Percentiles rank a stretch among this genome's conserved stretches.
Evolutionary conservation across 1,140 invertebrate genomes (phyloP).

Genomic region (Ridgeia piscesae): DNA sequence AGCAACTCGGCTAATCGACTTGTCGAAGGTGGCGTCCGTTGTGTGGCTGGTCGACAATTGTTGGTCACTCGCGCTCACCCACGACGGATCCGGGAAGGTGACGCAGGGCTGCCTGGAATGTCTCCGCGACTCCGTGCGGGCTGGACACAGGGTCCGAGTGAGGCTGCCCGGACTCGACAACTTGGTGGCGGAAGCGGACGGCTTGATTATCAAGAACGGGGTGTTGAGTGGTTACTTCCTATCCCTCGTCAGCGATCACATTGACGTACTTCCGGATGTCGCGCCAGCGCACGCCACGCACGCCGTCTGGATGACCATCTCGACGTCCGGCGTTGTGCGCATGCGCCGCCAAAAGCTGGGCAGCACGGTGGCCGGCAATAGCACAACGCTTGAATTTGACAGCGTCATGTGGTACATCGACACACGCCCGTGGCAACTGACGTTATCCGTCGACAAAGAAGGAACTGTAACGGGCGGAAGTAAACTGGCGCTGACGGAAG

Average conservation of each 20-base stretch:
- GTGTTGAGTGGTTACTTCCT: not conserved
- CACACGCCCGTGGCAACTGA: not conserved
- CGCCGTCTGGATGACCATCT: not conserved
- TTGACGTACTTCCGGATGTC: not conserved
- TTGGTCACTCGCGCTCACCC: not conserved
- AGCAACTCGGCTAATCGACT: too few species aligned
- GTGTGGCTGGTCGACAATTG: too few species aligned
- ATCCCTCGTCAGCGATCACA: not conserved
- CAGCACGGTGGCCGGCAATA: not conserved
- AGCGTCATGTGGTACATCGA: slow-evolving; percentile 8
- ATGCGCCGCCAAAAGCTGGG: slow-evolving; percentile 12
- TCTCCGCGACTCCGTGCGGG: not conserved
- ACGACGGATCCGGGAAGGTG: not conserved
- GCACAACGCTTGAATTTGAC: not conserved
- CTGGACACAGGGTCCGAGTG: slow-evolving; percentile 12
- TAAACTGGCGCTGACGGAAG: too few species aligned
- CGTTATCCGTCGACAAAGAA: not conserved
- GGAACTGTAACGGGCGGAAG: slow-evolving; percentile 9
- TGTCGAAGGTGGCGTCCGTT: too few species aligned
- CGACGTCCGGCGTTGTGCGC: not conserved
- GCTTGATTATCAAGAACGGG: not conserved
- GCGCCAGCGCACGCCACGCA: not conserved
- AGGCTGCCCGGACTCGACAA: not conserved
- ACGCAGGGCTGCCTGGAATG: not conserved
- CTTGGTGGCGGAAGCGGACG: not conserved